Percentiles rank a stretch among this genome's conserved stretches.
phyloP scores from a whole-genome alignment of 64 coral and sea anemone species.

The Actinia tenebrosa region DNA sequence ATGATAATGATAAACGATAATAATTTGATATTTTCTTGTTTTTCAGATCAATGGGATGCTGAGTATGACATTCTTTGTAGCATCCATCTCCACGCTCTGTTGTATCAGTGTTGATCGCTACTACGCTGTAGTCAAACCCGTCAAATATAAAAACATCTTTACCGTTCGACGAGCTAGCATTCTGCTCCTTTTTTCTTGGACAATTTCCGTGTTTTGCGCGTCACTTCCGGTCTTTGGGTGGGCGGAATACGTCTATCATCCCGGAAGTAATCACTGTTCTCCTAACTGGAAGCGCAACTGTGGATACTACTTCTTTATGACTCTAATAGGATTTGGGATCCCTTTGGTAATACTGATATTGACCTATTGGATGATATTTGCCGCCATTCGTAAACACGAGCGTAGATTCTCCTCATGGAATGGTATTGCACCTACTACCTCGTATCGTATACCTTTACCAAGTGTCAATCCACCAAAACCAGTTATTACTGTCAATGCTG shows the following conservation, averaged over 20 bases:
- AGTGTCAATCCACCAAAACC: background rate
- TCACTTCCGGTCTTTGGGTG: constrained; percentile 58
- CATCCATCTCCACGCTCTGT: constrained; percentile 71
- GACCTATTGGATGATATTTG: constrained; percentile 77
- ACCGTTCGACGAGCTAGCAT: constrained; percentile 41
- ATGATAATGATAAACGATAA: too few relatives aligned
- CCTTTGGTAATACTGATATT: constrained; percentile 62
- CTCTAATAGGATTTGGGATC: constrained; percentile 54
- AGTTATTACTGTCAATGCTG: background rate
- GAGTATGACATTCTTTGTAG: constrained; percentile 59
- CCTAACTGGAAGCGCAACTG: constrained; percentile 65
- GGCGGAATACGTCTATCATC: constrained; percentile 59
- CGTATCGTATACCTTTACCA: background rate
- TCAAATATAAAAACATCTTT: constrained; percentile 64
- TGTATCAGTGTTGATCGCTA: constrained; percentile 93
- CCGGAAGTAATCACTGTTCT: constrained; percentile 79
- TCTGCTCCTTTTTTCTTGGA: constrained; percentile 54
- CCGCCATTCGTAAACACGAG: constrained; percentile 54
- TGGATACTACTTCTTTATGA: constrained; percentile 66
- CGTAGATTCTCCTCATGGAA: constrained; percentile 58
- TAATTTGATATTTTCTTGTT: background rate
- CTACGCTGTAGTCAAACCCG: constrained; percentile 76
- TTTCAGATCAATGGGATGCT: constrained; percentile 84
- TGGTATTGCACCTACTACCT: background rate
- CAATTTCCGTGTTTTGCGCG: constrained; percentile 47